Evolutionary conservation across 2,888 invertebrate genomes (phyloP).

Genomic region (Stenodema calcarata): DNA sequence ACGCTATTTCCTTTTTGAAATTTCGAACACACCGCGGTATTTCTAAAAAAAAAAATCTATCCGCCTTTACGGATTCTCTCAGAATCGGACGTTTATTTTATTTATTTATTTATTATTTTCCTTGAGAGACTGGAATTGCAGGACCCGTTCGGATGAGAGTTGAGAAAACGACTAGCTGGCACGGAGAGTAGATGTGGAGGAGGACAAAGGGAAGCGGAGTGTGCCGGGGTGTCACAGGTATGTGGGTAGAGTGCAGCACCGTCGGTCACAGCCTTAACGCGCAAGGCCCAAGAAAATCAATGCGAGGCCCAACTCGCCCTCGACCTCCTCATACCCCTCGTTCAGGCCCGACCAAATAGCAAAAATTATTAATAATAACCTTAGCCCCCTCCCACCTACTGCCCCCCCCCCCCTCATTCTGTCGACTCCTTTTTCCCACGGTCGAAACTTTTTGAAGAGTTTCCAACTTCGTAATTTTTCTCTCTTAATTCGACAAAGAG

Average conservation of each 20-base stretch:
- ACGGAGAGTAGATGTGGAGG: neutral
- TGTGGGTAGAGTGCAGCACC: conserved; percentile 35
- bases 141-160: neutral
- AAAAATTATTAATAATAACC: conserved; percentile 36
- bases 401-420: neutral
- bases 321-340: neutral
- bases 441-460: neutral
- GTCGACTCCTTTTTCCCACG: neutral
- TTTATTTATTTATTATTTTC: neutral
- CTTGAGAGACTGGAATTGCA: neutral
- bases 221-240: conserved; percentile 33
- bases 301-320: conserved; percentile 7
- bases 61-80: neutral
- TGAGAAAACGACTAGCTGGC: conserved; percentile 20
- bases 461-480: neutral
- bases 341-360: conserved; percentile 22
- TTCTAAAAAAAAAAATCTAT: neutral
- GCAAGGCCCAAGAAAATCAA: conserved; percentile 32
- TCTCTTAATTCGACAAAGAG: neutral
- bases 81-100: neutral
- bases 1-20: neutral
- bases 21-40: neutral
- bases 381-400: neutral
- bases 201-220: conserved; percentile 11
- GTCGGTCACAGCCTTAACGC: neutral